Percentiles rank a stretch among this genome's conserved stretches.
Conservation (phyloP, 2,797 vertebrate species). For the Lagorchestes hirsutus region DNA sequence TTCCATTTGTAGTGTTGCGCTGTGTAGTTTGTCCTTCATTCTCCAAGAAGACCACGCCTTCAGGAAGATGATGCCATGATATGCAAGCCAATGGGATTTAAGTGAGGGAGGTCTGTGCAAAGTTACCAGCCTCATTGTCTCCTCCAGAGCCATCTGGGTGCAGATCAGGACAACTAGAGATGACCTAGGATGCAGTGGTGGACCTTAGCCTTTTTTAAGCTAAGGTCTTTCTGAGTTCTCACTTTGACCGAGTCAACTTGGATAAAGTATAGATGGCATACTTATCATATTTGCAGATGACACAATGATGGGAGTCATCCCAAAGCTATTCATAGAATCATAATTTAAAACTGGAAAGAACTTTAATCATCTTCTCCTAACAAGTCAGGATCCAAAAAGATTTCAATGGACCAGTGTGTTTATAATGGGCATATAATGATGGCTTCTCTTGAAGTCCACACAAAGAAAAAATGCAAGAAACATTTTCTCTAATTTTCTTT, state of each 20-base stretch:
- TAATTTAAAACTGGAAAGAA: background rate
- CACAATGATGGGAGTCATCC: background rate
- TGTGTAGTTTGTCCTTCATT: too few species aligned
- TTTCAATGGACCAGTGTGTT: background rate
- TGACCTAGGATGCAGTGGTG: too few species aligned
- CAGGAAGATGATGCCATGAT: too few species aligned
- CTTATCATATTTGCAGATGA: background rate
- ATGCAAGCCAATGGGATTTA: too few species aligned
- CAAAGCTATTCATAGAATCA: background rate
- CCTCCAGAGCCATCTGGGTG: too few species aligned
- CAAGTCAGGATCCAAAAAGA: background rate
- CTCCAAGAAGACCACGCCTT: too few species aligned
- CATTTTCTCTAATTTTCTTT: background rate
- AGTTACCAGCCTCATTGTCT: too few species aligned
- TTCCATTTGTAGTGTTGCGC: background rate
- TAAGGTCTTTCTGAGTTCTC: too few species aligned
- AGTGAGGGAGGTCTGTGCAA: too few species aligned
- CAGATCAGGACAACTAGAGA: too few species aligned
- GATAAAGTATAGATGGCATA: background rate
- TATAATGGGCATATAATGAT: background rate
- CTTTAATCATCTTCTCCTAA: background rate
- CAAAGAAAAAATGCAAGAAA: background rate
- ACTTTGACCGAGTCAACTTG: background rate
- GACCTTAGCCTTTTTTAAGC: too few species aligned
- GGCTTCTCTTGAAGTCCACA: background rate